Evolutionary conservation across 2,797 vertebrate genomes (phyloP), one percentile per base, ranked within the genome.

Genomic region (Aviceda leuphotes): DNA sequence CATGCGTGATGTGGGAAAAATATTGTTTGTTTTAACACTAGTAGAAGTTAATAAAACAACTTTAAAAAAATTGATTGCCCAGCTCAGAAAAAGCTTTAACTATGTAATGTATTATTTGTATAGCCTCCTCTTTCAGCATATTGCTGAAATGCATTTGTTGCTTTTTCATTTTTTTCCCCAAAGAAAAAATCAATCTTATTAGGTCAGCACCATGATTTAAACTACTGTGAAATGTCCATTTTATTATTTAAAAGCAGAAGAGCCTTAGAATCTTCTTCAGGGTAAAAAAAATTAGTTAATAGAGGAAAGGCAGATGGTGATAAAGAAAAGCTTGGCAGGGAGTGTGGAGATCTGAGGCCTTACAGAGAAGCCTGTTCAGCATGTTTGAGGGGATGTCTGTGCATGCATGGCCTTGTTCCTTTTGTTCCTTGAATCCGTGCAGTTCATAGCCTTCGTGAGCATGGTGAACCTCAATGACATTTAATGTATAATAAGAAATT

Each of bases 261-360:
- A 86, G 70, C 83, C 77, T 78, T 54, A 68, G 66, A 82, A 76
- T 94, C 66, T 91, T 87, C 94, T 90, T 86, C 79, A 71, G 59
- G 25, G 33, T 43, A 41, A 70, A 95, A 70, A 71, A 90, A 88
- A 56, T 39, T 59, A 91, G 65, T 86, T 93, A 88, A 83, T 39
- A 86, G 80, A 81, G 65, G 41, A 82, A 94, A 94, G 73, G 92
- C 83, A 95, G 88, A 79, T 83, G 93, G 73, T 74, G 80, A 66
- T 92, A 90, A 92, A 94, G 77, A 96, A 96, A 97, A 94, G 88
- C 94, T 84, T 96, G 83, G 86, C 39, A 33, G 93, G 90, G 83
- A 90, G 43, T n/a, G 61, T 37, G 77, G 63, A 96, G 96, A 96
- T 96, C 61, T 93, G 90, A 97, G 79, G 66, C 50, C 63, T 92